phyloP scores from a whole-genome alignment of 2,797 vertebrate species.

The Microtus obscurus region DNA sequence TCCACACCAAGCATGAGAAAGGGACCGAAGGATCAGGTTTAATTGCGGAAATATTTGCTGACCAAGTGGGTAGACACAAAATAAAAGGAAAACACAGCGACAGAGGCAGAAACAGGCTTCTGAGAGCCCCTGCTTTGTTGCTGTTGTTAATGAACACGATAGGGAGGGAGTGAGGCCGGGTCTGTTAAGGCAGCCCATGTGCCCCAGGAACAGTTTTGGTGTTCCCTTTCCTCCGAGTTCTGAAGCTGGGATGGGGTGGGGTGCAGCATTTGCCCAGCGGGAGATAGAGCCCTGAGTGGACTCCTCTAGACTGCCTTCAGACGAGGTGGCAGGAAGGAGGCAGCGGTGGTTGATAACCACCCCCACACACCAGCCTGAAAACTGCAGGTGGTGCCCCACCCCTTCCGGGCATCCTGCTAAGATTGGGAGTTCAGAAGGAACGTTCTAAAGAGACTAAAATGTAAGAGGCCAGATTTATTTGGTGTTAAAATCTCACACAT shows the following conservation, averaged over 20 bases:
- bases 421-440: slow-evolving; percentile 28
- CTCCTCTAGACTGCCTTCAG: background rate
- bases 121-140: background rate
- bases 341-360: background rate
- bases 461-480: slow-evolving; percentile 27
- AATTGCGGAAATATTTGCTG: background rate
- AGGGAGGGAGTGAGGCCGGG: accelerated
- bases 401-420: background rate
- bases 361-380: background rate
- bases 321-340: background rate
- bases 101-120: background rate
- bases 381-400: background rate
- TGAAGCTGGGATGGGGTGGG: too few relatives aligned
- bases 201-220: background rate
- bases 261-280: background rate
- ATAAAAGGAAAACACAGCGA: background rate
- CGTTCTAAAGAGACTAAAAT: slow-evolving; percentile 22
- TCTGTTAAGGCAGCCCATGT: background rate
- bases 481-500: slow-evolving; percentile 9
- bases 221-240: background rate
- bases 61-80: background rate
- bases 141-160: background rate
- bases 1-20: background rate
- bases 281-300: background rate
- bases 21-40: background rate